Evolutionary conservation across 1,140 invertebrate genomes (phyloP).

Genomic region (Zaprionus capensis): DNA sequence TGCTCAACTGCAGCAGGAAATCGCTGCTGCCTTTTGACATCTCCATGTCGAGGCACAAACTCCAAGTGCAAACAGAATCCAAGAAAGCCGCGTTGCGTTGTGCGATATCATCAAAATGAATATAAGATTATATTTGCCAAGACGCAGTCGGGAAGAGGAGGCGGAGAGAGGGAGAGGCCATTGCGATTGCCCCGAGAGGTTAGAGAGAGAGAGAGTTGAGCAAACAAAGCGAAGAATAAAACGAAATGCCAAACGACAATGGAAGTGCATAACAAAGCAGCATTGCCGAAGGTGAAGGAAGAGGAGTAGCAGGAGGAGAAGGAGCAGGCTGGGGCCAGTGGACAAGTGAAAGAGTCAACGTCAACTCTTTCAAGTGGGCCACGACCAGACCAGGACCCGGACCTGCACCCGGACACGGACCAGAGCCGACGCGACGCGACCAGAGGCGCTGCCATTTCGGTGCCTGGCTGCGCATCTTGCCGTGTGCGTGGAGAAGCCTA

Average conservation of each 20-base stretch:
- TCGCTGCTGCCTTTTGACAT: slow-evolving; percentile 41
- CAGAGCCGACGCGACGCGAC: slow-evolving; percentile 18
- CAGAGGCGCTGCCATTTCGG: slow-evolving; percentile 70
- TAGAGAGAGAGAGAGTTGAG: slow-evolving; percentile 39
- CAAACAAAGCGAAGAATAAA: slow-evolving; percentile 80
- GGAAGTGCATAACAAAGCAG: slow-evolving; percentile 77
- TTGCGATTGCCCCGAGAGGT: slow-evolving; percentile 1
- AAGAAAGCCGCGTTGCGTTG: slow-evolving; percentile 48
- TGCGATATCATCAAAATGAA: slow-evolving; percentile 77
- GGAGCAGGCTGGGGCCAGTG: slow-evolving; percentile 12
- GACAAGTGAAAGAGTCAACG: slow-evolving; percentile 71
- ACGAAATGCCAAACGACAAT: slow-evolving; percentile 81
- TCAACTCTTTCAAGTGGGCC: slow-evolving; percentile 63
- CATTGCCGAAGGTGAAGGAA: slow-evolving; percentile 1
- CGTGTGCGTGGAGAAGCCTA: slow-evolving; percentile 11
- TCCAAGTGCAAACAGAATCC: slow-evolving; percentile 57
- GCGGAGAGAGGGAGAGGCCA: neutral
- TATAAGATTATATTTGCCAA: slow-evolving; percentile 77
- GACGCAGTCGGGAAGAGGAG: neutral
- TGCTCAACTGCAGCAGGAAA: slow-evolving; percentile 71
- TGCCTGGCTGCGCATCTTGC: slow-evolving; percentile 54
- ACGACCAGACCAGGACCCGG: neutral
- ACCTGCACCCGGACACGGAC: neutral
- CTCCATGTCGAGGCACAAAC: slow-evolving; percentile 14
- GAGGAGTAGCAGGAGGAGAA: neutral